Conservation (phyloP, 2,797 vertebrate genomes). For the Hyperoplus lanceolatus region DNA sequence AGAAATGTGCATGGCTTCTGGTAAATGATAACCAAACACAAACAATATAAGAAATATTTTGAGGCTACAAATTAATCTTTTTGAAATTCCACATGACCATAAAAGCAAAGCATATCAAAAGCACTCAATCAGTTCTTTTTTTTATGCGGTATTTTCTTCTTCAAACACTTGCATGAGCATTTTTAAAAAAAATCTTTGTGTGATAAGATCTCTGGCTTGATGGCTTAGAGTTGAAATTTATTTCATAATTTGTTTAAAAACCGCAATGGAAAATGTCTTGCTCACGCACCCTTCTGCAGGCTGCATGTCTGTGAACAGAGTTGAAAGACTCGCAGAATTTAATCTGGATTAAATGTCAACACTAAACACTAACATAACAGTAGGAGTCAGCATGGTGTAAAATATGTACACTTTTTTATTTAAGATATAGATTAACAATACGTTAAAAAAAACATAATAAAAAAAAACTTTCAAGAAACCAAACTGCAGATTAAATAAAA, state of each 20-base stretch:
- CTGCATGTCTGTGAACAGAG: background rate
- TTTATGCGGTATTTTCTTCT: background rate
- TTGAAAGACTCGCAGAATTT: background rate
- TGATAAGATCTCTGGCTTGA: background rate
- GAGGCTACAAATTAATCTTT: background rate
- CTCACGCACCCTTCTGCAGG: background rate
- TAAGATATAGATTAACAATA: constrained; percentile 58
- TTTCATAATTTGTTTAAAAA: background rate
- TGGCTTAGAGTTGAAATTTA: background rate
- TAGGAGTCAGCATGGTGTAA: constrained; percentile 23
- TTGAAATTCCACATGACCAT: background rate
- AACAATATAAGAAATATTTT: background rate
- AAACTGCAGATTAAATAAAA: constrained; percentile 41
- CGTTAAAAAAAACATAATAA: constrained; percentile 47
- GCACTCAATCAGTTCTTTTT: background rate
- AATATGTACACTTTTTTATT: constrained; percentile 68
- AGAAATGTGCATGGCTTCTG: background rate
- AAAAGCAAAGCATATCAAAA: background rate
- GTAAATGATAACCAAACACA: constrained; percentile 1
- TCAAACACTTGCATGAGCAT: background rate
- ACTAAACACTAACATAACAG: constrained; percentile 2
- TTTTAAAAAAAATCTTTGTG: constrained; percentile 2
- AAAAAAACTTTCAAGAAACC: constrained; percentile 42
- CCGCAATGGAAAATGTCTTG: background rate
- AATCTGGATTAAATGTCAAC: constrained; percentile 6